Evolutionary conservation across 2,797 vertebrate species (phyloP), one percentile per base, ranked within the genome.

Genomic region (Acropternis orthonyx): DNA sequence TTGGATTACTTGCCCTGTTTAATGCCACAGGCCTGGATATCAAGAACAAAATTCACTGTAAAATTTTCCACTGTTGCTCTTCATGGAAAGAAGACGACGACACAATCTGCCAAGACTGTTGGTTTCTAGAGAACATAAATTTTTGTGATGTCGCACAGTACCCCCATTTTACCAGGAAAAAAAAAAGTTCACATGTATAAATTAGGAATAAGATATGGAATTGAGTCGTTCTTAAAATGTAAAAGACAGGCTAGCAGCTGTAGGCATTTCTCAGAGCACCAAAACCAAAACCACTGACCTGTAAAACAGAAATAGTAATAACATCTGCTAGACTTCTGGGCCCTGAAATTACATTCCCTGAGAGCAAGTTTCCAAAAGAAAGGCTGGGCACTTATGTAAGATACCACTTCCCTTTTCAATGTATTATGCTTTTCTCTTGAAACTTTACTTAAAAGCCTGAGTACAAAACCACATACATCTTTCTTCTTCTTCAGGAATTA

Each of bases 241-340:
- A 84, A 73, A 91, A 88, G 66, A 58, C 65, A 58, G 58, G 51
- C 51, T 69, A 79, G 59, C 85, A 94, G 93, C 69, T 96, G 85
- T 32, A 71, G 80, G 68, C 71, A 69, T 92, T 81, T 88, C 86
- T 87, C 49, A 54, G 69, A 66, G 30, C 36, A 85, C 30, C 74
- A 77, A 96, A 81, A 12, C 2, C 26, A 86, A 91, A 85, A 90
- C 76, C 74, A 86, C n/a, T 96, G 93, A 95, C 93, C 92, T 90
- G 85, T 92, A 91, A 91, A 93, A 85, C 54, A 91, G 75, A 93
- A 95, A 91, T 71, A 90, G 81, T 63, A 93, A 56, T 86, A 94
- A 94, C 88, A 95, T 91, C 92, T 91, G 86, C 76, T 92, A 94
- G 79, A 91, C 74, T 93, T 86, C 67, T 79, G 87, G 85, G 79